These are phyloP conservation scores for Lutjanus argentimaculatus DNA, from an alignment of 2,797 vertebrate genomes.

Conservation along the genomic window DNA sequence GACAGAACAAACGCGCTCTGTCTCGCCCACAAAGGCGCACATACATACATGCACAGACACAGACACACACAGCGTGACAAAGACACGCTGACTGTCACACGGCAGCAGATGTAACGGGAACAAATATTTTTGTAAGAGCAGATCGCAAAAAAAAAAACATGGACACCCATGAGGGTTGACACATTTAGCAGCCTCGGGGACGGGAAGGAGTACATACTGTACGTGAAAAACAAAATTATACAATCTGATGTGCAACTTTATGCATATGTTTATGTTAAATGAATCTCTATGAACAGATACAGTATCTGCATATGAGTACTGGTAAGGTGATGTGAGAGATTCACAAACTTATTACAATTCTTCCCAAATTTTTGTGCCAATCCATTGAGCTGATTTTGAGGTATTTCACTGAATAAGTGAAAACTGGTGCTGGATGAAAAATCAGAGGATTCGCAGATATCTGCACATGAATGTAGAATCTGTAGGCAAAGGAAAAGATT, in stretches of 20 bases:
- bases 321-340: no score
- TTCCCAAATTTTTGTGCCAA: no score
- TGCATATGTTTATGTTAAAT: no score
- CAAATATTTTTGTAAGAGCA: conserved; percentile 22
- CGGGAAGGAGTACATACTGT: conserved; percentile 8
- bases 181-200: conserved; percentile 12
- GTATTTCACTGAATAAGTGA: no score
- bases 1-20: conserved; percentile 58
- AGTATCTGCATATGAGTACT: no score
- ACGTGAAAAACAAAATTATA: not conserved
- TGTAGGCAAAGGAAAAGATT: no score
- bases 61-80: not conserved
- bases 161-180: not conserved
- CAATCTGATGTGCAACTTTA: not conserved
- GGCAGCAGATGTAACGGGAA: conserved; percentile 35
- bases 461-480: no score
- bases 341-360: no score
- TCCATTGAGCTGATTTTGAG: no score
- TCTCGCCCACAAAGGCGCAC: conserved; percentile 43
- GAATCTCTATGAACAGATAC: no score
- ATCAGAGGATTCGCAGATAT: no score
- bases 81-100: conserved; percentile 20
- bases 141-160: conserved; percentile 21
- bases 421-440: no score
- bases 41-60: conserved; percentile 9